Percentiles rank a stretch among this genome's conserved stretches.
These are phyloP conservation scores for Drosophila engyochracea DNA, from an alignment of 2,888 invertebrate species.

Conservation along the genomic window DNA sequence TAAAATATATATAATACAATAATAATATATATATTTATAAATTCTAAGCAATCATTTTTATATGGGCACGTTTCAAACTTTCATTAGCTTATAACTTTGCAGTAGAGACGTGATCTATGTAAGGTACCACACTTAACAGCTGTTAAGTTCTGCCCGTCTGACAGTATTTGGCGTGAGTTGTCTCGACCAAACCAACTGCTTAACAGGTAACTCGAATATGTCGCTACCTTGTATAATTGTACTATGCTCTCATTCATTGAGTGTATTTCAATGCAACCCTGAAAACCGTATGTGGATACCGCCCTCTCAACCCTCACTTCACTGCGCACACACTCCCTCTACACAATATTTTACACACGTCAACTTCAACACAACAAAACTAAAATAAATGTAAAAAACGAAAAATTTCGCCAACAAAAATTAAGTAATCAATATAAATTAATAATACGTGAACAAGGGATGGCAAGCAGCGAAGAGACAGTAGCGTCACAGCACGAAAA, in stretches of 20 bases:
- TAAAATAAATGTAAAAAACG: constrained; percentile 35
- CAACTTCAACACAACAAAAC: constrained; percentile 56
- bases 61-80: neutral
- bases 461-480: constrained; percentile 28
- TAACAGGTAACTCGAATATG: neutral
- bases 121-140: neutral
- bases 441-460: constrained; percentile 36
- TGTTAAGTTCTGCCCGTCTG: neutral
- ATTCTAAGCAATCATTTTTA: neutral
- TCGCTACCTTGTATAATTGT: neutral
- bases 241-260: neutral
- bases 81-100: neutral
- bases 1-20: constrained; percentile 49
- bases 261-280: constrained; percentile 42
- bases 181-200: neutral
- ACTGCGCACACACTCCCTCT: constrained; percentile 27
- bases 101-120: neutral
- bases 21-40: constrained; percentile 1
- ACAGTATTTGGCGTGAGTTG: neutral
- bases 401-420: constrained; percentile 5
- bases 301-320: constrained; percentile 5
- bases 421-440: neutral
- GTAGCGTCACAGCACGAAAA: constrained; percentile 13
- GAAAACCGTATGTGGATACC: constrained; percentile 8
- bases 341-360: constrained; percentile 60